Percentiles rank a stretch among this genome's conserved stretches.
These are phyloP conservation scores for Arion vulgaris DNA, from an alignment of 1,140 invertebrate genomes.

Conservation along the genomic window DNA sequence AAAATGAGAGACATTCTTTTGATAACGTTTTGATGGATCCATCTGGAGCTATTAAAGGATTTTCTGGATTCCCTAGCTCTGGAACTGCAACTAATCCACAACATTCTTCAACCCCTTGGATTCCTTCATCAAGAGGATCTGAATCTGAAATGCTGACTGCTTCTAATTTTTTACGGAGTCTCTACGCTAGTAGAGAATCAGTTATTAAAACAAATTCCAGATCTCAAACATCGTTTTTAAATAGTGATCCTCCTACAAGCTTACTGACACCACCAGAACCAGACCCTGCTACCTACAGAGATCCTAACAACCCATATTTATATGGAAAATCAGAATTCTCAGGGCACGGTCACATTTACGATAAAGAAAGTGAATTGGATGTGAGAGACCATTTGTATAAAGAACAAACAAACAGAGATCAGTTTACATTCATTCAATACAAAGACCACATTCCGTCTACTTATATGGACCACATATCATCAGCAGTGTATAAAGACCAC, in stretches of 20 bases:
- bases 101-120: conserved; percentile 79
- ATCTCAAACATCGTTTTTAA: conserved; percentile 6
- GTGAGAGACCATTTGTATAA: not conserved
- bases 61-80: not conserved
- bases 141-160: conserved; percentile 79
- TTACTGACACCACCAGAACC: conserved; percentile 26
- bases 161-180: conserved; percentile 87
- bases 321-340: conserved; percentile 20
- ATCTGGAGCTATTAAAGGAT: not conserved
- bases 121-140: conserved; percentile 66
- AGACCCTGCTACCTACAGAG: conserved; percentile 24
- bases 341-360: not conserved
- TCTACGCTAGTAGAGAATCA: conserved; percentile 94
- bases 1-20: not conserved
- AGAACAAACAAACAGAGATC: conserved; percentile 19
- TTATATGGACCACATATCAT: conserved; percentile 54
- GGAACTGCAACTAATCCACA: not conserved
- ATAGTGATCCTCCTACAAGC: conserved; percentile 32
- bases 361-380: not conserved
- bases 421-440: conserved; percentile 20
- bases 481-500: conserved; percentile 76
- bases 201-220: conserved; percentile 89
- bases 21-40: not conserved
- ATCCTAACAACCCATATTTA: not conserved
- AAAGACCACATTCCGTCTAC: conserved; percentile 23